Conservation (phyloP, 2,888 invertebrate genomes). For the Matsumyia berberina region DNA sequence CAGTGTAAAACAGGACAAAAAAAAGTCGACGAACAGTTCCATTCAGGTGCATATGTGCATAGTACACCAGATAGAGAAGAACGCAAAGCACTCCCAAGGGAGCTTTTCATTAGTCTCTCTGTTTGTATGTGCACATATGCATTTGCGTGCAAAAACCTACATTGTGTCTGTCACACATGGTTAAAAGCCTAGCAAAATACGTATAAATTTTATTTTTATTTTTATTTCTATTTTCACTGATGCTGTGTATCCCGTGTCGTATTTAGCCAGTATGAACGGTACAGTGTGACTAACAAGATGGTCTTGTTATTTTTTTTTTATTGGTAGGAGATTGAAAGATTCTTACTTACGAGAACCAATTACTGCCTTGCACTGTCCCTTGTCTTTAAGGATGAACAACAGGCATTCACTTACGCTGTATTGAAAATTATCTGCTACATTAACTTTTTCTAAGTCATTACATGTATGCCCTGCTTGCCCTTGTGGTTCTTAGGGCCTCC, state of each 20-base stretch:
- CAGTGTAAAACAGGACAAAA: slow-evolving; percentile 21
- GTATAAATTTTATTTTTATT: not conserved
- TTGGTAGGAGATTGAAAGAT: too few species aligned
- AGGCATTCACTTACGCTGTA: too few species aligned
- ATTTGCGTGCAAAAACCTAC: slow-evolving; percentile 1
- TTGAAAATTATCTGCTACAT: too few species aligned
- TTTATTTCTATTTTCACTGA: not conserved
- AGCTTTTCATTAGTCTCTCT: slow-evolving; percentile 55
- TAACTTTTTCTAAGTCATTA: too few species aligned
- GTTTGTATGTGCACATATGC: slow-evolving; percentile 1
- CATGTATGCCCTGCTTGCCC: too few species aligned
- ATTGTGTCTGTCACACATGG: slow-evolving; percentile 32
- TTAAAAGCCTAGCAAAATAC: slow-evolving; percentile 41
- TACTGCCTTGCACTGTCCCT: too few species aligned
- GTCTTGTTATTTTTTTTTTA: too few species aligned
- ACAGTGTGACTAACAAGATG: too few species aligned
- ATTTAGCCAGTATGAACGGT: not conserved
- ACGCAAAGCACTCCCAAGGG: slow-evolving; percentile 62
- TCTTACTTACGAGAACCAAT: too few species aligned
- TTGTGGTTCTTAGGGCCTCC: too few species aligned
- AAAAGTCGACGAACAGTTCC: slow-evolving; percentile 13
- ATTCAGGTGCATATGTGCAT: slow-evolving; percentile 27
- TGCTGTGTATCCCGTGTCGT: not conserved
- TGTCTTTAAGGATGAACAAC: too few species aligned
- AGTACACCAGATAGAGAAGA: slow-evolving; percentile 36